Evolutionary conservation across 2,888 invertebrate genomes (phyloP).

Genomic region (Agrochola lychnidis): DNA sequence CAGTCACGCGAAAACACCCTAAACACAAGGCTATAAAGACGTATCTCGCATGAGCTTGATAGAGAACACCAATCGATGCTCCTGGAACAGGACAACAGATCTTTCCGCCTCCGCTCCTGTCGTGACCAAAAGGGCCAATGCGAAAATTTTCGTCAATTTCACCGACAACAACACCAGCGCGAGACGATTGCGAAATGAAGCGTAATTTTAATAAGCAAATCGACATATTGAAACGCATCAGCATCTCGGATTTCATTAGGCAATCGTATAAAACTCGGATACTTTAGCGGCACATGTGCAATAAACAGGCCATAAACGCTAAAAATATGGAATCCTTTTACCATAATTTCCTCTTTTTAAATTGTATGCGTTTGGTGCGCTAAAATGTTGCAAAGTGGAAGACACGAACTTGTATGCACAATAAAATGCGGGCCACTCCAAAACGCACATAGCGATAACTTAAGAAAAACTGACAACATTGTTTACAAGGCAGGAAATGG

Average conservation of each 20-base stretch:
- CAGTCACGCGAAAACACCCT: constrained; percentile 67
- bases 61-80: constrained; percentile 87
- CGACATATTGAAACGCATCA: constrained; percentile 67
- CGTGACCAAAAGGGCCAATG: constrained; percentile 76
- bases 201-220: constrained; percentile 81
- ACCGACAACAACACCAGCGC: constrained; percentile 60
- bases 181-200: constrained; percentile 77
- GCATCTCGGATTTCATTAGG: constrained; percentile 80
- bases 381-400: constrained; percentile 64
- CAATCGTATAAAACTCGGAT: constrained; percentile 72
- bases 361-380: constrained; percentile 59
- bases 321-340: constrained; percentile 73
- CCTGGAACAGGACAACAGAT: constrained; percentile 88
- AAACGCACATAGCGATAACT: constrained; percentile 28
- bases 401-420: constrained; percentile 39
- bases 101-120: constrained; percentile 87
- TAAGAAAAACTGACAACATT: constrained; percentile 40
- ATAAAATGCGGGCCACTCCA: constrained; percentile 52
- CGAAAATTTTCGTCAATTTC: constrained; percentile 81
- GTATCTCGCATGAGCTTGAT: constrained; percentile 56
- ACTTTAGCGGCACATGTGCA: constrained; percentile 69
- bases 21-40: constrained; percentile 62
- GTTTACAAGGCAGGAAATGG: constrained; percentile 30
- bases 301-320: constrained; percentile 75
- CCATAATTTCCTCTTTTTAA: constrained; percentile 72